Evolutionary conservation across 2,797 vertebrate species (phyloP).

Genomic region (Caiman crocodilus): DNA sequence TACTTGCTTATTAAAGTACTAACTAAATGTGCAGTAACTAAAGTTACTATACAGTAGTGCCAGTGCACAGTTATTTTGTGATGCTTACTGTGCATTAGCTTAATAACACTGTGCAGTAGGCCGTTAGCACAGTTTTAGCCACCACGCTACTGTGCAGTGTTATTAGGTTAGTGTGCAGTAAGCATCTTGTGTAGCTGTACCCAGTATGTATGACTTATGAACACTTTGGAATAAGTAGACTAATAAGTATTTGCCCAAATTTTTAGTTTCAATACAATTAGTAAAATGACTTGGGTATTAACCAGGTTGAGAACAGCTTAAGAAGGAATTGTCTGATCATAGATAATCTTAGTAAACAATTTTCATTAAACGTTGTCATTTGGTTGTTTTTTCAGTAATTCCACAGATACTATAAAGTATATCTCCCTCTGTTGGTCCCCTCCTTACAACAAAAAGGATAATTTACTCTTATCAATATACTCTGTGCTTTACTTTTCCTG

Average conservation of each 20-base stretch:
- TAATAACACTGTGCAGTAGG: too few species aligned
- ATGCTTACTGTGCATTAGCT: too few species aligned
- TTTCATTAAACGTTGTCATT: background rate
- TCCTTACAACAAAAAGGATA: accelerated
- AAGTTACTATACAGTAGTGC: too few species aligned
- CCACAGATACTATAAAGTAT: background rate
- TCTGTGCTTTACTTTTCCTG: background rate
- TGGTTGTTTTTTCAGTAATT: background rate
- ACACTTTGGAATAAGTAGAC: background rate
- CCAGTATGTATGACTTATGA: background rate
- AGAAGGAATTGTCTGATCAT: background rate
- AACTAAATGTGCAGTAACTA: too few species aligned
- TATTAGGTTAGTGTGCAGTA: too few species aligned
- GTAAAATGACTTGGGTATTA: background rate
- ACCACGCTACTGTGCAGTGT: too few species aligned
- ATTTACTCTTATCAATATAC: background rate
- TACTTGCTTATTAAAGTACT: too few species aligned
- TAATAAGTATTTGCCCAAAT: background rate
- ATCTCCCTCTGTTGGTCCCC: background rate
- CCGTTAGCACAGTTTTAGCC: too few species aligned
- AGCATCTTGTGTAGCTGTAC: too few species aligned
- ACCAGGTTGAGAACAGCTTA: background rate
- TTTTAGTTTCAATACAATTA: background rate
- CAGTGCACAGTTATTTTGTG: too few species aligned
- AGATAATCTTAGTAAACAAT: background rate